These are phyloP conservation scores for Drosophila picticornis DNA, from an alignment of 2,888 invertebrate genomes.

Conservation along the genomic window DNA sequence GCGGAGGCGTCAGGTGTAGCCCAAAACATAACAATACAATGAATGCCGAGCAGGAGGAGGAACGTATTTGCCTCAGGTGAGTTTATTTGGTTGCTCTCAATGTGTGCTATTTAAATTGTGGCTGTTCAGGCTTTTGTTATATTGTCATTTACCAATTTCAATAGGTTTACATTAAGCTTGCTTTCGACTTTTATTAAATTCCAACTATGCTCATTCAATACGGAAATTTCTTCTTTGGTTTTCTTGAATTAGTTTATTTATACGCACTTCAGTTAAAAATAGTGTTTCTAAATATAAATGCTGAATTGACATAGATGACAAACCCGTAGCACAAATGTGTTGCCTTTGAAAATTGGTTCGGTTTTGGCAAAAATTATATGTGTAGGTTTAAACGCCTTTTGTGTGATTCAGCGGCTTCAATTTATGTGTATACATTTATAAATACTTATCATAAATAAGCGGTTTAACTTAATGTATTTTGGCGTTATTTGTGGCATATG, in stretches of 20 bases:
- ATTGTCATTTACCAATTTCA: slow-evolving; percentile 40
- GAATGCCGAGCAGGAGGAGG: slow-evolving; percentile 72
- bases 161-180: slow-evolving; percentile 26
- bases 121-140: slow-evolving; percentile 13
- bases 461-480: slow-evolving; percentile 11
- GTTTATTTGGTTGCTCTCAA: slow-evolving; percentile 32
- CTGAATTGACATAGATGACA: background rate
- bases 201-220: slow-evolving; percentile 21
- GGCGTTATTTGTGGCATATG: slow-evolving; percentile 28
- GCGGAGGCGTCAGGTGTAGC: slow-evolving; percentile 8
- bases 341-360: background rate
- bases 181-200: slow-evolving; percentile 35
- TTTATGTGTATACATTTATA: background rate
- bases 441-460: slow-evolving; percentile 2
- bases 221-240: slow-evolving; percentile 17
- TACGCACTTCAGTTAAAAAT: background rate
- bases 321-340: background rate
- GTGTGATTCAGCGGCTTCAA: background rate
- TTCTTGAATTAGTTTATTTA: background rate
- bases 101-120: slow-evolving; percentile 18
- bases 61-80: slow-evolving; percentile 75
- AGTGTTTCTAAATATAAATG: background rate
- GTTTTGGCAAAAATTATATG: background rate
- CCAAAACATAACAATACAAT: slow-evolving; percentile 50
- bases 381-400: background rate